Evolutionary conservation across 1,140 invertebrate genomes (phyloP), one percentile per base, ranked within the genome.

Genomic region (Diorhabda carinulata): DNA sequence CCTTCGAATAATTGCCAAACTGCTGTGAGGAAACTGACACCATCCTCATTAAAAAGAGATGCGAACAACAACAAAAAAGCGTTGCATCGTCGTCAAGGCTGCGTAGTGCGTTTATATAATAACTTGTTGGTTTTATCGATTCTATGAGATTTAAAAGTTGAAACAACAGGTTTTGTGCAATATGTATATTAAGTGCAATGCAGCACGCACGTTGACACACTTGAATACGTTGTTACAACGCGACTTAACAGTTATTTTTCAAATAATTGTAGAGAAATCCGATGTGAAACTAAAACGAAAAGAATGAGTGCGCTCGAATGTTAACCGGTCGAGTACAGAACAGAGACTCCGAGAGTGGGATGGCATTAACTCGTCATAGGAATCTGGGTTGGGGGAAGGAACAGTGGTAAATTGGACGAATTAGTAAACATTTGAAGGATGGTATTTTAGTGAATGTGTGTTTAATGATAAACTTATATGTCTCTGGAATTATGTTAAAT

Each of bases 301-400:
- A 52, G 47, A 52, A 52, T 52, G 47, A n/a, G n/a, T 52, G 47
- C n/a, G 47, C 47, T 52, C n/a, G 47, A 52, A 52, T 52, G 47
- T 52, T 52, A n/a, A 8, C 47, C 47, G 47, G 47, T 52, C n/a
- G 4, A n/a, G 47, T 52, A 52, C 47, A 52, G 47, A 52, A n/a
- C 47, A 52, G 47, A 6, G 47, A 52, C 47, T 52, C 47, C 6
- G 47, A n/a, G 47, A 52, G 47, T 52, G 47, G 47, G 47, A 52
- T 52, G 6, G 47, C 47, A 52, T 52, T 52, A 52, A 52, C 47
- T 52, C 47, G 47, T 52, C 47, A 52, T 52, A 52, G 47, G 47
- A 52, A 52, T 52, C n/a, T n/a, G 3, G 47, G 6, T 8, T 52
- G 47, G 47, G 47, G 47, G 47, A 52, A 52, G 47, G 47, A 52